Conservation (phyloP, 2,113 vertebrate species). For the Scomber scombrus region DNA sequence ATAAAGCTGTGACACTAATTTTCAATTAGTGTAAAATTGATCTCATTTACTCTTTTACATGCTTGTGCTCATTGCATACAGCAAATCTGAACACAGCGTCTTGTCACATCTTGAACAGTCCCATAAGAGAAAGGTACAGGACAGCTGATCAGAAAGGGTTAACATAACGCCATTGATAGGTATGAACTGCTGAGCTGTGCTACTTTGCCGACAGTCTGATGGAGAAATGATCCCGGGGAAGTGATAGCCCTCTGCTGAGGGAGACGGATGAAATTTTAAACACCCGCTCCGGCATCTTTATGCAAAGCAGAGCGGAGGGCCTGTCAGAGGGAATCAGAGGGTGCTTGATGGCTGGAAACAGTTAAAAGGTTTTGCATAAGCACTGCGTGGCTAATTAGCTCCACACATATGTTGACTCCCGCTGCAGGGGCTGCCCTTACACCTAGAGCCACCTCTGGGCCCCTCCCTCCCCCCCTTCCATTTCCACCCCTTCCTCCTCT, state of each 20-base stretch:
- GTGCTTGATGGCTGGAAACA: slow-evolving; percentile 52
- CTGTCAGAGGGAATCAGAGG: slow-evolving; percentile 62
- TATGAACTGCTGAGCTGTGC: slow-evolving; percentile 60
- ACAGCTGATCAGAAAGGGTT: background rate
- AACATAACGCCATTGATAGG: slow-evolving; percentile 34
- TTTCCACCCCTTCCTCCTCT: too few relatives aligned
- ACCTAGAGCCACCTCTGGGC: slow-evolving; percentile 30
- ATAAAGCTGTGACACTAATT: background rate
- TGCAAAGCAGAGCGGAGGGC: slow-evolving; percentile 41
- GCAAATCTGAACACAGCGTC: too few relatives aligned
- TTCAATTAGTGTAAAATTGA: background rate
- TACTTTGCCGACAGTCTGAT: slow-evolving; percentile 46
- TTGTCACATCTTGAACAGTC: background rate
- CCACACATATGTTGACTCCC: slow-evolving; percentile 27
- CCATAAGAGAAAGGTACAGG: too few relatives aligned
- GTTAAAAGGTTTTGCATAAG: slow-evolving; percentile 56
- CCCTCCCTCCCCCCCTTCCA: too few relatives aligned
- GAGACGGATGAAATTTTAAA: slow-evolving; percentile 68
- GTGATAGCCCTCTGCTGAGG: slow-evolving; percentile 50
- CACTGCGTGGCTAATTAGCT: slow-evolving; percentile 56
- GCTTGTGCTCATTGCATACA: too few relatives aligned
- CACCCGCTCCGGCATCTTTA: slow-evolving; percentile 49
- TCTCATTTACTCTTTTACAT: too few relatives aligned
- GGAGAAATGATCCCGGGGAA: slow-evolving; percentile 52
- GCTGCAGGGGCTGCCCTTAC: slow-evolving; percentile 29